Evolutionary conservation across 2,797 vertebrate genomes (phyloP), one percentile per base, ranked within the genome.

Genomic region (Rhynchotus rufescens): DNA sequence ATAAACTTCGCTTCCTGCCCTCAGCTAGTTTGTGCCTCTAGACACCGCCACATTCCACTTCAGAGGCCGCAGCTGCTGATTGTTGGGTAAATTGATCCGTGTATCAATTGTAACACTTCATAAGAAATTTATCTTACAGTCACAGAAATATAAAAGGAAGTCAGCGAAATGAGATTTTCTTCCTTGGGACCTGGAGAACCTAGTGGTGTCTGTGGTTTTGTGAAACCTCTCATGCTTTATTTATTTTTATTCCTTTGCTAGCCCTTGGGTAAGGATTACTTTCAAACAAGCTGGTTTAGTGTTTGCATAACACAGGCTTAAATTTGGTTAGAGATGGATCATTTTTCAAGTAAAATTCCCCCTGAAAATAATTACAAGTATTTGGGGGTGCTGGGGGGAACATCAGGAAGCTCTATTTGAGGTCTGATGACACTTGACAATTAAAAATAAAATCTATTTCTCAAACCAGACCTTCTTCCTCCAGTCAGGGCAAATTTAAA

Each of bases 201-300:
- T 34, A 68, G 12, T 86, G 90, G 93, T 96, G 84, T 87, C 95
- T 94, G 93, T 93, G 94, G 95, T 96, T 96, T 95, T 94, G 79
- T 85, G 85, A 94, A 92, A 56, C 52, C 84, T 92, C 95, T 94
- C 78, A 7, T 83, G 60, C 92, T 90, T 66, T 92, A 94, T 96
- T 95, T 95, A 64, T 89, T 95, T 96, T 95, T 93, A 94, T 92
- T 93, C 84, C 88, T 94, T 73, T 79, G 84, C 92, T 93, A 93
- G 84, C 91, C 93, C 93, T 94, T 74, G 90, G 94, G 92, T 93
- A 84, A 89, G 80, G 92, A 92, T 96, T 95, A 89, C 93, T 94
- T 94, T 94, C 90, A 92, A 94, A 94, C 77, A 89, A 92, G 74
- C 73, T 89, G 86, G 93, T 93, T 96, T 96, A 61, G 86, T 94